Conservation (phyloP, 2,113 vertebrate genomes). For the Microtus montanus region DNA sequence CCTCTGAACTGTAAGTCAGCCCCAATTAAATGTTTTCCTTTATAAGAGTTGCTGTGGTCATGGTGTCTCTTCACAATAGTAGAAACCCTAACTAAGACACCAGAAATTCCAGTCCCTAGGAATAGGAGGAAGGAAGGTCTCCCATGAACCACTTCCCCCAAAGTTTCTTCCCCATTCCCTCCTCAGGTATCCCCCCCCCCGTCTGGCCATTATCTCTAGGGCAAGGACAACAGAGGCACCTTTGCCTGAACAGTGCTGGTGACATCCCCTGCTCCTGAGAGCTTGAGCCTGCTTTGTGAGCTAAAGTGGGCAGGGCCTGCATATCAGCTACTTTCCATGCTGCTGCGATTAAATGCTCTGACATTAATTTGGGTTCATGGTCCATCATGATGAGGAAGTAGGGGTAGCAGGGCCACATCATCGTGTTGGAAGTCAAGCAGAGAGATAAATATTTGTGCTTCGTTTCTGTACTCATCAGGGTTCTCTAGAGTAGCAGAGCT, state of each 20-base stretch:
- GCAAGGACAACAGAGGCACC: not conserved
- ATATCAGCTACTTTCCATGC: not conserved
- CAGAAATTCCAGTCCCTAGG: not conserved
- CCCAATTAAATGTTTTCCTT: not conserved
- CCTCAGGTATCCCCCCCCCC: not conserved
- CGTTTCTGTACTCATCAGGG: not conserved
- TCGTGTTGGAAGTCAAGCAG: not conserved
- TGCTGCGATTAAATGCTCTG: not conserved
- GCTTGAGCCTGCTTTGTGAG: not conserved
- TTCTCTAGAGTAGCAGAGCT: not conserved
- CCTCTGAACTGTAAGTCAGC: not conserved
- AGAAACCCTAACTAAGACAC: not conserved
- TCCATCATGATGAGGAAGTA: not conserved
- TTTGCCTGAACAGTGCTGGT: no score
- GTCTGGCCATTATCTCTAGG: not conserved
- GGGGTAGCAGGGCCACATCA: not conserved
- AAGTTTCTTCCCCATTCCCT: not conserved
- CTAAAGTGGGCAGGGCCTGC: no score
- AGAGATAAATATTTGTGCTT: not conserved
- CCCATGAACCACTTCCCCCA: not conserved
- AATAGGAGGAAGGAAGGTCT: not conserved
- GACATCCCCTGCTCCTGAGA: not conserved
- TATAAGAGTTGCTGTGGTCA: not conserved
- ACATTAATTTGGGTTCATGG: not conserved
- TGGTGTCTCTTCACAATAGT: not conserved